Evolutionary conservation across 2,113 vertebrate species (phyloP), one percentile per base, ranked within the genome.

Genomic region (Limanda limanda): DNA sequence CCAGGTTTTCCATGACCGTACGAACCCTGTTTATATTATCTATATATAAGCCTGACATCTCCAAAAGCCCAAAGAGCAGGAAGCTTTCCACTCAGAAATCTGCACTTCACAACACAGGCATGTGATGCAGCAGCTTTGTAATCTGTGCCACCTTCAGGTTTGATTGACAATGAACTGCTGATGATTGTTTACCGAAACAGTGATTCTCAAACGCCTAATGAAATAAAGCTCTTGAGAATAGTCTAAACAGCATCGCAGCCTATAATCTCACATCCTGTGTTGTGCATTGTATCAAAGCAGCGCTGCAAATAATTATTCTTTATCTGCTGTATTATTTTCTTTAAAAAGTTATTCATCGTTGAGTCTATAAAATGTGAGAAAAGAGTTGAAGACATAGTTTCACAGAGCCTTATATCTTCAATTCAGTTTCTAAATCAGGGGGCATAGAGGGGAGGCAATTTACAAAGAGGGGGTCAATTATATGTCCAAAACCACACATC

Each of bases 251-350:
- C 3, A 31, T 13, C 1, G 24, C 13, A 58, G 56, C 56, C 56
- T 58, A 58, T 58, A 58, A 52, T 52, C 24, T 51, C 3, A 9
- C 23, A 27, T 48, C 21, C 23, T 24, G 14, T 27, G 25, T 24
- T 62, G 57, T 45, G 65, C 25, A 75, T 27, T 11, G 4, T 51
- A 37, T 67, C 20, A 58, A 73, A 25, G 11, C 45, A 27, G 10
- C 21, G 42, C 6, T 60, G 35, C 21, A 47, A 35, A 48, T 21
- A 67, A 59, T 12, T n/a, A 24, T 54, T 67, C 5, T 11, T 25
- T 6, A 54, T 40, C 27, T 20, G 12, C 15, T 3, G 40, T 15
- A 60, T 35, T 27, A 48, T 48, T 64, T 45, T 31, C 31, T 31
- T 31, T 7, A 31, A 31, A 5, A 31, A 31, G 7, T 31, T 4